phyloP scores from a whole-genome alignment of 2,113 vertebrate genomes.

The Chloropsis cyanopogon region DNA sequence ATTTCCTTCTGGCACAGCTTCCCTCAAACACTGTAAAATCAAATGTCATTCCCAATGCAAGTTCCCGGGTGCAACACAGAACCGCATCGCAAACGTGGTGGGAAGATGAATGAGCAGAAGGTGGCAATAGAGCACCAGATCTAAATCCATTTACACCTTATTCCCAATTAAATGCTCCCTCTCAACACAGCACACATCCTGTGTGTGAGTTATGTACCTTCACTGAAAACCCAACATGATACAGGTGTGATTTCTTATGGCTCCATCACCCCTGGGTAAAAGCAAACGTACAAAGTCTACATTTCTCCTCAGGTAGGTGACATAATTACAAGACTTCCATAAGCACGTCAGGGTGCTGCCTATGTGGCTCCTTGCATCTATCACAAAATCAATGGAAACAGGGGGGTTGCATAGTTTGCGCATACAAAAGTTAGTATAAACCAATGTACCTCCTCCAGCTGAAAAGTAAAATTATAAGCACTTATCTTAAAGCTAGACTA shows the following conservation, averaged over 20 bases:
- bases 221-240: rapidly evolving
- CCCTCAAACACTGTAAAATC: neutral
- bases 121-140: neutral
- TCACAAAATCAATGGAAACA: neutral
- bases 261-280: neutral
- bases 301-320: neutral
- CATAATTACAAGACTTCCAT: neutral
- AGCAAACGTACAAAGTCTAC: rapidly evolving
- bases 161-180: neutral
- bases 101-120: neutral
- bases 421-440: neutral
- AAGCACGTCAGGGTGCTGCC: neutral
- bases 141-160: rapidly evolving
- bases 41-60: neutral
- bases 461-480: neutral
- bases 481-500: neutral
- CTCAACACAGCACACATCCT: neutral
- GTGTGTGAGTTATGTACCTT: rapidly evolving
- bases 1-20: neutral
- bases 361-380: rapidly evolving
- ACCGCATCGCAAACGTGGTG: rapidly evolving
- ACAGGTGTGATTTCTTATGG: rapidly evolving
- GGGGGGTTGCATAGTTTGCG: rapidly evolving
- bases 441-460: neutral
- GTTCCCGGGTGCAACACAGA: rapidly evolving